These are phyloP conservation scores for Sylvia atricapilla DNA, from an alignment of 2,113 vertebrate genomes.

Conservation along the genomic window DNA sequence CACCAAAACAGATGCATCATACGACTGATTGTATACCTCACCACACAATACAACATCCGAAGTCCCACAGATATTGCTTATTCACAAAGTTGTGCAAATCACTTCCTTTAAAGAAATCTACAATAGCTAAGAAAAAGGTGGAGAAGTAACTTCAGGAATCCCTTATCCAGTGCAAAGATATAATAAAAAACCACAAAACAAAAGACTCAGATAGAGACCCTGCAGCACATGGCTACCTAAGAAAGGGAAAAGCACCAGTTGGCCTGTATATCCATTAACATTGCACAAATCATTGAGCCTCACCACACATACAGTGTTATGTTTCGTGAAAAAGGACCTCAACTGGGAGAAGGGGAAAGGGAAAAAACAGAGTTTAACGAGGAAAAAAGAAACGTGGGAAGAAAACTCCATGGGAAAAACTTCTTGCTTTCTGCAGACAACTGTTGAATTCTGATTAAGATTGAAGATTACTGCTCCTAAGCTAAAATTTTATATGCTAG, in stretches of 20 bases:
- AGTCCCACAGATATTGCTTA: background rate
- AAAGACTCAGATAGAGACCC: background rate
- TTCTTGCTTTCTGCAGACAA: background rate
- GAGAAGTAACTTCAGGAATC: background rate
- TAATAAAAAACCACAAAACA: background rate
- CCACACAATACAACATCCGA: background rate
- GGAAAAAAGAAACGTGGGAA: background rate
- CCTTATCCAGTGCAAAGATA: background rate
- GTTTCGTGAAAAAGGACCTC: background rate
- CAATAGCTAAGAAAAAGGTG: background rate
- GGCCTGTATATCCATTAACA: background rate
- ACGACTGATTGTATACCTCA: background rate
- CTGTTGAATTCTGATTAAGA: background rate
- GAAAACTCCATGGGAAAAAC: background rate
- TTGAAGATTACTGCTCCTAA: background rate
- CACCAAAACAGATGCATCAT: background rate
- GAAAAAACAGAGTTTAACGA: background rate
- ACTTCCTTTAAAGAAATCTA: background rate
- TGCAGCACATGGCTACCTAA: background rate
- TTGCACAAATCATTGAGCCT: background rate
- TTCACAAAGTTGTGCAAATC: background rate
- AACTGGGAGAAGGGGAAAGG: fast-evolving
- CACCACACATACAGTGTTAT: background rate
- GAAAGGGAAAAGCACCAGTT: background rate
- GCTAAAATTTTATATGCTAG: background rate